Conservation (phyloP, 1,140 invertebrate genomes). For the Anastatus disparis region DNA sequence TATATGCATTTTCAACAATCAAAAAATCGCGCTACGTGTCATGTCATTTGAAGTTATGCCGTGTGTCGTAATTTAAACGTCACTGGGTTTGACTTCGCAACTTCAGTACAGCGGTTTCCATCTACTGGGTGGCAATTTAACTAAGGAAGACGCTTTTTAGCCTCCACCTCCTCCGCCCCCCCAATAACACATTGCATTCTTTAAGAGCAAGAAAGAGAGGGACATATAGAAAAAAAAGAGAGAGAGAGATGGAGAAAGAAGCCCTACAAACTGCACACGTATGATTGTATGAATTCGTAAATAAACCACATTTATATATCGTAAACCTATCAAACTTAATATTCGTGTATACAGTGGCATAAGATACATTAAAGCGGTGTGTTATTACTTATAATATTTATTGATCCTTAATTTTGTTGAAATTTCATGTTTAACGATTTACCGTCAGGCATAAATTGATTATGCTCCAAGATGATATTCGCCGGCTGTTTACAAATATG, state of each 20-base stretch:
- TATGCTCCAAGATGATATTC: conserved; percentile 13
- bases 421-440: background rate
- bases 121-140: conserved; percentile 11
- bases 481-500: conserved; percentile 19
- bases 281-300: conserved; percentile 23
- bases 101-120: background rate
- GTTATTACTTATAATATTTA: no score
- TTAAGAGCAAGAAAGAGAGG: background rate
- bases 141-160: conserved; percentile 26
- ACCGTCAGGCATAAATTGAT: background rate
- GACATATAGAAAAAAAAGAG: background rate
- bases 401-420: no score
- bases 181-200: no score
- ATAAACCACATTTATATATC: conserved; percentile 4
- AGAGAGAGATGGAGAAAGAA: background rate
- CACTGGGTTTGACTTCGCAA: background rate
- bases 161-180: background rate
- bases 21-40: background rate
- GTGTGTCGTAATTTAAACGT: background rate
- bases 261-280: conserved; percentile 15
- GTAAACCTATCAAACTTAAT: no score
- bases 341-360: background rate
- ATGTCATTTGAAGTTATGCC: no score
- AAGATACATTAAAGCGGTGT: no score
- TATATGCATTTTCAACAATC: background rate